Base-by-base conservation (phyloP, 2,113 vertebrate species). In the Leptobrachium leishanense region DNA sequence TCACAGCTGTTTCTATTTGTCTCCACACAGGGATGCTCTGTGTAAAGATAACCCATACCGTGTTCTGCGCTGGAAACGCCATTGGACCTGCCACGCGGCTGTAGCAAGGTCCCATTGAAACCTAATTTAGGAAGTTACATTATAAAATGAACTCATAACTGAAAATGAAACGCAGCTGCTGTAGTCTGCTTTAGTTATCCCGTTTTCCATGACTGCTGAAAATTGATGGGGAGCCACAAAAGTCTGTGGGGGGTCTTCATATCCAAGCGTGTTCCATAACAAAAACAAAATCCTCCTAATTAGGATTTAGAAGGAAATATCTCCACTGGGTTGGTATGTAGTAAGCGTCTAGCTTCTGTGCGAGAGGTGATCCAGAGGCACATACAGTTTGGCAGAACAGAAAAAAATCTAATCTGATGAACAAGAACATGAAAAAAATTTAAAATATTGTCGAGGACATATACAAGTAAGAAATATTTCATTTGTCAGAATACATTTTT, bases 1-100 rank as follows among this genome's bases (percentile, higher is more conserved):
- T 59, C 68, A 72, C 53, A 81, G 78, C 63, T 81, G 78, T 74
- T 81, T 74, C 42, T 74, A 64, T 64, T 74, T 81, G 40, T 81
- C 40, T 55, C 20, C 72, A 11, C 11, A 31, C 70, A 80, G 39
- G 20, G 43, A 68, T 74, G 59, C 50, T 43, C 63, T 68, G 42
- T 41, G 43, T 74, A 74, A 43, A 74, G 64, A 42, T 64, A 42
- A 40, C 11, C 44, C 41, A 70, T 39, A 20, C 55, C 63, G 31
- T 42, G 6, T 10, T 62, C 41, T 63, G 67, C 62, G 53, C 64
- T 62, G 50, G 72, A 59, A 74, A 62, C 73, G 46, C 31, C 50
- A 39, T 31, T 68, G 12, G 53, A 81, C 55, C 50, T 68, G 63
- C 71, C 41, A 73, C 63, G 41, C 64, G 64, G 78, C 71, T 74